phyloP scores from a whole-genome alignment of 1,140 invertebrate genomes.

The Scaptomyza graminum region DNA sequence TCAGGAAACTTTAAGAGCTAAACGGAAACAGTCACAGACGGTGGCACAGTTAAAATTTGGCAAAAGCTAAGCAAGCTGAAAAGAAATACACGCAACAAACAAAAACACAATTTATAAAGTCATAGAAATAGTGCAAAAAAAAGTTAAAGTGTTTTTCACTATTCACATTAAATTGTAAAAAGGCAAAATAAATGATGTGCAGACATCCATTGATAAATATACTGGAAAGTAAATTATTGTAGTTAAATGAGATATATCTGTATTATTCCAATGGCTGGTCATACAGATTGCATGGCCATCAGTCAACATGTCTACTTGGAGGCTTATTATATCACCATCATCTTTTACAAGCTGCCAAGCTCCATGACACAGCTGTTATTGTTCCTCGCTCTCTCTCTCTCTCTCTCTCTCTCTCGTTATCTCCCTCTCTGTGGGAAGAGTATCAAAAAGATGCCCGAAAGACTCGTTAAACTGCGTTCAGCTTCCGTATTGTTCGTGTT shows the following conservation, averaged over 20 bases:
- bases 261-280: neutral
- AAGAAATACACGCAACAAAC: slow-evolving; percentile 1
- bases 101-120: neutral
- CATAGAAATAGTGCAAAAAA: no score
- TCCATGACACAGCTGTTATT: neutral
- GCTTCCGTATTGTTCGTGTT: slow-evolving; percentile 23
- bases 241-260: neutral
- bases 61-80: neutral
- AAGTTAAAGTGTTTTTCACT: no score
- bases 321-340: neutral
- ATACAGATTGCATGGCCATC: neutral
- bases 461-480: slow-evolving; percentile 66
- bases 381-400: neutral
- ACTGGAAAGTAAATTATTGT: neutral
- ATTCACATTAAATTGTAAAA: no score
- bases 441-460: slow-evolving; percentile 48
- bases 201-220: neutral
- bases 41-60: no score
- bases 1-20: no score
- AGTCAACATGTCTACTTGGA: neutral
- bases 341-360: neutral
- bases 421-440: slow-evolving; percentile 4
- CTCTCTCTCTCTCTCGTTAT: no score
- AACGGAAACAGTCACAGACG: no score
- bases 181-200: no score